phyloP scores from a whole-genome alignment of 2,888 invertebrate genomes.

The Lepetodrilus schrolli region DNA sequence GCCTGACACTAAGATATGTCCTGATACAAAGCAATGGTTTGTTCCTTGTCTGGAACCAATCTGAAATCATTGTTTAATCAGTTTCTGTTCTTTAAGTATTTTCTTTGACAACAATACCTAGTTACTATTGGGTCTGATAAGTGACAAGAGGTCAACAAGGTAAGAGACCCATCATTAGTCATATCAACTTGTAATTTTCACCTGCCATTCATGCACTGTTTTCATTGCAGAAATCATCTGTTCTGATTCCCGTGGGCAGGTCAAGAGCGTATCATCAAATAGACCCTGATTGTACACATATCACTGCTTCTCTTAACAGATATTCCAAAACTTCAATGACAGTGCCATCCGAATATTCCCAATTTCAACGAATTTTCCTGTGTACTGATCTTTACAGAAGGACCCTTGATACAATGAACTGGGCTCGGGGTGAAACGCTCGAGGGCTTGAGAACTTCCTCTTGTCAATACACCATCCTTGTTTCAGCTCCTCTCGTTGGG shows the following conservation, averaged over 20 bases:
- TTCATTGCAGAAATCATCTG: background rate
- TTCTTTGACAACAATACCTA: too few species aligned
- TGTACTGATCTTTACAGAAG: background rate
- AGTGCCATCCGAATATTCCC: constrained; percentile 7
- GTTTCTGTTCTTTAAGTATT: too few species aligned
- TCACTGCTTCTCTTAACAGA: background rate
- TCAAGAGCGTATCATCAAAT: background rate
- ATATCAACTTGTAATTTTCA: background rate
- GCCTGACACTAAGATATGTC: too few species aligned
- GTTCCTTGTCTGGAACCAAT: too few species aligned
- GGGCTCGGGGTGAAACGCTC: background rate
- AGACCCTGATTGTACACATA: background rate
- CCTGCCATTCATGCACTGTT: background rate
- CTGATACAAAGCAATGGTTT: too few species aligned
- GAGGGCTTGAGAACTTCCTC: background rate
- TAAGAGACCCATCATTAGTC: background rate
- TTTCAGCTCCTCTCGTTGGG: background rate
- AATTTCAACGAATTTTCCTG: constrained; percentile 3
- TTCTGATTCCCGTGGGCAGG: background rate
- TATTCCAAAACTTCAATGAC: constrained; percentile 4
- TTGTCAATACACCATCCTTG: constrained; percentile 1
- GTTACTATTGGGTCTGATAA: too few species aligned
- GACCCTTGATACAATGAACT: constrained; percentile 9
- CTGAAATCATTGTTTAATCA: too few species aligned
- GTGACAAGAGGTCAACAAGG: too few species aligned